Conservation (phyloP, 2,797 vertebrate genomes). For the Pogonophryne albipinna region DNA sequence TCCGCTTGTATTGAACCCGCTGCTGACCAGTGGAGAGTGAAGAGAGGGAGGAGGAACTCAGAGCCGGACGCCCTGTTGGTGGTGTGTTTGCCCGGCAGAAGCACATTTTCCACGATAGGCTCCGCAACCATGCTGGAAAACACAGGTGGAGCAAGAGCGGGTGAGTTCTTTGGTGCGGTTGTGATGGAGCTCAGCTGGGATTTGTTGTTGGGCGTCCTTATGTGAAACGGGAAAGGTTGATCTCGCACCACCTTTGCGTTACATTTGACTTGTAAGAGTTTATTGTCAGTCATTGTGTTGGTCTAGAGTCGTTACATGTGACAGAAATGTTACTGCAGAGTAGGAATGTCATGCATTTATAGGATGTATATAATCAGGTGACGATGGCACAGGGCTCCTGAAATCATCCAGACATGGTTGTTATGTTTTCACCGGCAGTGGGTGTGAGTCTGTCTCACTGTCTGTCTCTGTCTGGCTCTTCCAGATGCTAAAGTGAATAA, state of each 20-base stretch:
- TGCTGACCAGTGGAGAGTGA: conserved; percentile 78
- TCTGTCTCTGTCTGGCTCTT: conserved; percentile 83
- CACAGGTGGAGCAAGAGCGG: conserved; percentile 73
- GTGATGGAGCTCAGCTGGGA: conserved; percentile 40
- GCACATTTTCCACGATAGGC: conserved; percentile 53
- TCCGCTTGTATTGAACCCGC: conserved; percentile 68
- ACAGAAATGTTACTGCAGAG: conserved; percentile 13
- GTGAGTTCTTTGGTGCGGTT: conserved; percentile 75
- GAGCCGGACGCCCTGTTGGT: conserved; percentile 60
- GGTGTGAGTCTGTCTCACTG: conserved; percentile 61
- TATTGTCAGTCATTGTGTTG: neutral
- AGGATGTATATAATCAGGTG: neutral
- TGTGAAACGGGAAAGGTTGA: neutral
- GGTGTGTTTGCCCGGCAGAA: conserved; percentile 64
- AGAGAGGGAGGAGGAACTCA: conserved; percentile 61
- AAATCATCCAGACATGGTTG: neutral
- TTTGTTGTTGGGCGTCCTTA: conserved; percentile 5
- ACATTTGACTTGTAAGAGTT: neutral
- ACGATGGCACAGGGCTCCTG: conserved; percentile 6
- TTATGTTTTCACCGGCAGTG: conserved; percentile 10
- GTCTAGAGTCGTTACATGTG: conserved; percentile 4
- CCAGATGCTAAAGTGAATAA: conserved; percentile 99
- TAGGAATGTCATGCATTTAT: conserved; percentile 3
- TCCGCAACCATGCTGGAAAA: conserved; percentile 82
- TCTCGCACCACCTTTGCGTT: neutral